Evolutionary conservation across 2,888 invertebrate genomes (phyloP).

Genomic region (Belgica antarctica): DNA sequence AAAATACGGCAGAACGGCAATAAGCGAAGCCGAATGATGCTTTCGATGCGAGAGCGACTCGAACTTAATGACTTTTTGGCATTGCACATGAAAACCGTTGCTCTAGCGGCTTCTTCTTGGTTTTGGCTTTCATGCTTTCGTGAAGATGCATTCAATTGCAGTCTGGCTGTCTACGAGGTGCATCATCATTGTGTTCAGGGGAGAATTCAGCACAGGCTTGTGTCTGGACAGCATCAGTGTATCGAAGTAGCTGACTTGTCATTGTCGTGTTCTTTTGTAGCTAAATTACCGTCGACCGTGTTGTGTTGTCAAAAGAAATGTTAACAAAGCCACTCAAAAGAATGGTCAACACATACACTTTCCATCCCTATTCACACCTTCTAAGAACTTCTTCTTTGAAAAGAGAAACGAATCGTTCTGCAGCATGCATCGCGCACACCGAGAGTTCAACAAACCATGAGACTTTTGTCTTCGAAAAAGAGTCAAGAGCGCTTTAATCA

Average conservation of each 20-base stretch:
- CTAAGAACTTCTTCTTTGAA: neutral
- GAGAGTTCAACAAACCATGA: slow-evolving; percentile 14
- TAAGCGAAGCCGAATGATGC: no score
- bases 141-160: slow-evolving; percentile 28
- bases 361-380: no score
- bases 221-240: neutral
- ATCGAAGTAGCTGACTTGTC: no score
- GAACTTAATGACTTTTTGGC: neutral
- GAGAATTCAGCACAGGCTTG: no score
- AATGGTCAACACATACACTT: no score
- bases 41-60: neutral
- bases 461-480: neutral
- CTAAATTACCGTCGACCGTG: no score
- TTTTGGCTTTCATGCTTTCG: slow-evolving; percentile 21
- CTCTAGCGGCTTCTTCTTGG: neutral
- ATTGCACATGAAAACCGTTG: neutral
- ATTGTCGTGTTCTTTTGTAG: no score
- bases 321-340: no score
- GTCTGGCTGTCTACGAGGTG: slow-evolving; percentile 42
- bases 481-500: neutral
- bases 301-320: no score
- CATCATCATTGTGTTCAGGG: slow-evolving; percentile 28
- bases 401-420: neutral
- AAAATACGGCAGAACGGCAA: neutral
- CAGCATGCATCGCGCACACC: neutral